Base-by-base conservation (phyloP, 2,113 vertebrate genomes). In the Forbesichthys papilliferus region DNA sequence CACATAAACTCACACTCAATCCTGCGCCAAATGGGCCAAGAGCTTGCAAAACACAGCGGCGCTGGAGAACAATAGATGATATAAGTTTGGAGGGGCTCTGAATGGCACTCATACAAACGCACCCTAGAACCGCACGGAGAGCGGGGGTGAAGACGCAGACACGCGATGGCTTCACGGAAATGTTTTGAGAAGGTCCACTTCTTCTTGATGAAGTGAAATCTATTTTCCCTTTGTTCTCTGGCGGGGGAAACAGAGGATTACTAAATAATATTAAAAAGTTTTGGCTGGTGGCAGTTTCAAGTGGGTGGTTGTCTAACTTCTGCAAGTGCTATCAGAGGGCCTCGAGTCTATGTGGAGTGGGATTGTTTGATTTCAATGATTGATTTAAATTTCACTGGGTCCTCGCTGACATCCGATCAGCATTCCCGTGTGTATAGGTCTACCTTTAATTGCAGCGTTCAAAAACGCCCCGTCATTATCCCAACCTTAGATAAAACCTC, bases 171-270 rank as follows among this genome's bases (percentile, higher is more conserved):
- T 83, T 2, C 27, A 27, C 27, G 27, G 27, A 27, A 27, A 27
- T 27, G 84, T 85, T 90, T 89, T 86, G 69, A 89, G 81, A 89
- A 86, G 86, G 71, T 83, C 86, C 88, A 85, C 86, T 88, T 88
- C 85, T 81, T 88, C 61, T 66, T 79, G 84, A 84, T 86, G 84
- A 84, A 85, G 85, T 80, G 51, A 82, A 83, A 70, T 79, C 70
- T 56, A 51, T 46, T 61, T n/a, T 49, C 64, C 53, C 6, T 20
- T 63, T 58, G 72, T 8, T 57, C 82, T 76, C 82, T 89, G 61
- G 58, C 79, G 66, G 16, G 20, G 11, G 12, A 67, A 1, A n/a
- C 66, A 71, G 82, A 75, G 69, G 79, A 87, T 85, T 83, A 80
- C 82, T 27, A 27, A 27, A 27, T 42, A 83, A 75, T 78, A 71